Evolutionary conservation across 2,797 vertebrate genomes (phyloP).

Genomic region (Diglossa cyanea): DNA sequence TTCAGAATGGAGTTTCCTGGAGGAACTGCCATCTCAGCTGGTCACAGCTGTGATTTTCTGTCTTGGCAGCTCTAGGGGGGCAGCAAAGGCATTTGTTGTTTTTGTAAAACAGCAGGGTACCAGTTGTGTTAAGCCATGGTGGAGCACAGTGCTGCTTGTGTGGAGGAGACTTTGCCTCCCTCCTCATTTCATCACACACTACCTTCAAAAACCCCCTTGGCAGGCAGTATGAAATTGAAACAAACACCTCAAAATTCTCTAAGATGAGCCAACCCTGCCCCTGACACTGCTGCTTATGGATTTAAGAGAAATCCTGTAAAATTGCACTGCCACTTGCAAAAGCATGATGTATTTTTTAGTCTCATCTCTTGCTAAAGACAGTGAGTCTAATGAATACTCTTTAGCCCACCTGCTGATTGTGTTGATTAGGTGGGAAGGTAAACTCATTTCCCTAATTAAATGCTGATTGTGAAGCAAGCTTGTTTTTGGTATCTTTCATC

Average conservation of each 20-base stretch:
- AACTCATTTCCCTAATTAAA: neutral
- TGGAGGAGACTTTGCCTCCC: neutral
- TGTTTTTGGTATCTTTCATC: neutral
- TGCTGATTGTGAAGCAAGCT: neutral
- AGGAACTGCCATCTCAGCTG: neutral
- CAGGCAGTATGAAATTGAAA: neutral
- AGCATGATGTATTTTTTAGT: neutral
- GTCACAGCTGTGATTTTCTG: neutral
- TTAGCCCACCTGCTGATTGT: neutral
- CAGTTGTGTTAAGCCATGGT: neutral
- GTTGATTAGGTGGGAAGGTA: neutral
- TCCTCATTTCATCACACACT: neutral
- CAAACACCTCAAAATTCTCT: neutral
- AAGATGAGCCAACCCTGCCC: neutral
- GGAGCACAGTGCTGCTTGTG: neutral
- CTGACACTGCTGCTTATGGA: neutral
- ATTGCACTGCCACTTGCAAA: neutral
- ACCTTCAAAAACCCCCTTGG: neutral
- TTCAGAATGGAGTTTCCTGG: neutral
- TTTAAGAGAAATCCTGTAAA: neutral
- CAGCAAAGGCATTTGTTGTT: neutral
- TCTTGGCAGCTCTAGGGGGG: neutral
- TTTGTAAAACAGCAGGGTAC: neutral
- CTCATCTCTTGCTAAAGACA: neutral
- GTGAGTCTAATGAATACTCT: neutral